Base-by-base conservation (phyloP, 2,888 invertebrate genomes). In the Gasteruption jaculator region DNA sequence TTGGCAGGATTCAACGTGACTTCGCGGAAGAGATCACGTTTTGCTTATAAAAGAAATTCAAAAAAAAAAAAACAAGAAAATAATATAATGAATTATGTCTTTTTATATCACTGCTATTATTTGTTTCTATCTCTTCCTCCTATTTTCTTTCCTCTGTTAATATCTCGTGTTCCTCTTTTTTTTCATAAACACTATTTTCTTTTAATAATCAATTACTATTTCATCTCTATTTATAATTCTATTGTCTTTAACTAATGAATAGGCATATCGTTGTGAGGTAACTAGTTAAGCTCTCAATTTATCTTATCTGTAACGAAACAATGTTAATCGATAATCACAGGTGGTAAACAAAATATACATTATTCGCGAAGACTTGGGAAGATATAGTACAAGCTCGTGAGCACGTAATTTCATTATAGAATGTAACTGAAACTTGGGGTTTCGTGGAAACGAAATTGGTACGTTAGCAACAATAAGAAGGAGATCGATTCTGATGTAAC, bases 251-350 rank as follows among this genome's bases (percentile, higher is more conserved):
- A 63, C 61, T 58, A 57, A 60, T 56, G 60, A n/a, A 60, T 61
- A 65, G 62, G 60, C 59, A 55, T 60, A 60, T 67, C 66, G 66
- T 67, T 68, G 64, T 65, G 60, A 63, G 60, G 60, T 61, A 64
- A 62, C 51, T 56, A 41, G 56, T 58, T 57, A 54, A 54, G 51
- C 54, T 41, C 33, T 44, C 46, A 21, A n/a, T n/a, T n/a, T n/a
- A n/a, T n/a, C 34, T 49, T 45, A 43, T 54, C 56, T 55, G 57
- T 54, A 65, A 61, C 56, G 57, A 51, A 58, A 60, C 43, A 50
- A 49, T 40, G n/a, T 46, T 43, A 50, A 49, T 27, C 38, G 16
- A 38, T 29, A 19, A 34, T 25, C 27, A 15, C 8, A 32, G 29
- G 41, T n/a, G 20, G 16, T 16, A n/a, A 20, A 40, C 35, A 41